Evolutionary conservation across 2,888 invertebrate genomes (phyloP).

Genomic region (Amaurobius ferox): DNA sequence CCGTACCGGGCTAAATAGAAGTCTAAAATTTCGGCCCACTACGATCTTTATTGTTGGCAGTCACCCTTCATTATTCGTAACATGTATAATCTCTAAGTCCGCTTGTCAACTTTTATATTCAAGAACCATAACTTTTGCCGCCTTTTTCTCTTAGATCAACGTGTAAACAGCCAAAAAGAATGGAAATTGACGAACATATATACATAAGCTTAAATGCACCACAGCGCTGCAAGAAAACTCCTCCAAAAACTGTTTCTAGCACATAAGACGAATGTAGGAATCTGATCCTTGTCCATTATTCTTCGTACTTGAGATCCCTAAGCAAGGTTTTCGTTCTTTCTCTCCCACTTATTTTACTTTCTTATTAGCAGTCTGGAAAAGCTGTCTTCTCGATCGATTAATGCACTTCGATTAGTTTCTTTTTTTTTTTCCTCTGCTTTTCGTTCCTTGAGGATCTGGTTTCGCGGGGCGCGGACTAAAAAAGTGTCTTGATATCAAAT

Average conservation of each 20-base stretch:
- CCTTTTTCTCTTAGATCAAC: too few species aligned
- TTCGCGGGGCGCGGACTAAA: not conserved
- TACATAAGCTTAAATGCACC: too few species aligned
- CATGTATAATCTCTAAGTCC: too few species aligned
- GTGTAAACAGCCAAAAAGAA: too few species aligned
- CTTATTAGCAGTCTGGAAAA: slow-evolving; percentile 7
- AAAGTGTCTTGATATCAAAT: not conserved
- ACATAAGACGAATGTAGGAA: slow-evolving; percentile 4
- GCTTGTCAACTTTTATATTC: too few species aligned
- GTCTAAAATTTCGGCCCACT: too few species aligned
- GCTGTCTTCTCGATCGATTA: slow-evolving; percentile 17
- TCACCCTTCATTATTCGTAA: too few species aligned
- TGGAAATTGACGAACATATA: too few species aligned
- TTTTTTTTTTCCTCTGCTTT: not conserved
- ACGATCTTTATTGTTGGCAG: too few species aligned
- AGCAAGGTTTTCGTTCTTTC: not conserved
- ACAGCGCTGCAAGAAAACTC: too few species aligned
- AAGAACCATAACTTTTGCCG: too few species aligned
- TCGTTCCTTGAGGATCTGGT: not conserved
- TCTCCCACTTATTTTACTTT: not conserved
- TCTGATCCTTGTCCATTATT: slow-evolving; percentile 18
- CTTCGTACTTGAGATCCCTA: slow-evolving; percentile 21
- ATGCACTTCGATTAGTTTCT: slow-evolving; percentile 18
- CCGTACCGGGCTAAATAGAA: too few species aligned
- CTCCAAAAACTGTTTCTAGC: slow-evolving; percentile 7